Evolutionary conservation across 2,113 vertebrate genomes (phyloP).

Genomic region (Rynchops niger): DNA sequence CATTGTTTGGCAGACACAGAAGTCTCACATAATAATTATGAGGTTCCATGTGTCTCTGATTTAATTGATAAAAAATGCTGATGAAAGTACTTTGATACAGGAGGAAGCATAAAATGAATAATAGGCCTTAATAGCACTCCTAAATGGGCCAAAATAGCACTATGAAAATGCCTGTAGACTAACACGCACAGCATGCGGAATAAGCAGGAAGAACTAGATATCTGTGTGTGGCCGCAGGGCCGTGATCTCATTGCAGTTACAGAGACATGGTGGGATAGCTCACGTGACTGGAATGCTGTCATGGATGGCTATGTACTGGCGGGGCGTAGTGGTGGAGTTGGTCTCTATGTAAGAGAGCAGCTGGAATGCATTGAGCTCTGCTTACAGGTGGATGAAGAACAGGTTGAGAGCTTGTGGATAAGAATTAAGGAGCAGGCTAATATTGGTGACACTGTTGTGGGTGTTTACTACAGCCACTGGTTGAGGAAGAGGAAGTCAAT

Average conservation of each 20-base stretch:
- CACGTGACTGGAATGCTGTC: neutral
- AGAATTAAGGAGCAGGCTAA: neutral
- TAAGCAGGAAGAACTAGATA: neutral
- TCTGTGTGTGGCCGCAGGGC: neutral
- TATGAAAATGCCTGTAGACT: neutral
- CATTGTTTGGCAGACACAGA: neutral
- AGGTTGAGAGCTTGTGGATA: neutral
- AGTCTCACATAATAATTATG: neutral
- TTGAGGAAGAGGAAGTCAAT: neutral
- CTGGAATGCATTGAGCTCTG: neutral
- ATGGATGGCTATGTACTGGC: neutral
- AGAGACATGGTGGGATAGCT: neutral
- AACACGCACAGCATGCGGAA: neutral
- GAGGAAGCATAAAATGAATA: neutral
- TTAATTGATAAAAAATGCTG: neutral
- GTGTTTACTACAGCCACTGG: neutral
- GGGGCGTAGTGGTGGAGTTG: neutral
- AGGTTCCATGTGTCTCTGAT: neutral
- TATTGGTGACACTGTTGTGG: neutral
- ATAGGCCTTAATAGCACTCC: neutral
- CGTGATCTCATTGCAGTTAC: neutral
- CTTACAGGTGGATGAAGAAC: neutral
- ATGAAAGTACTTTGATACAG: neutral
- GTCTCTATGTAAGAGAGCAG: neutral
- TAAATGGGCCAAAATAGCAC: neutral